phyloP scores from a whole-genome alignment of 2,113 vertebrate genomes.

The Thunnus thynnus region DNA sequence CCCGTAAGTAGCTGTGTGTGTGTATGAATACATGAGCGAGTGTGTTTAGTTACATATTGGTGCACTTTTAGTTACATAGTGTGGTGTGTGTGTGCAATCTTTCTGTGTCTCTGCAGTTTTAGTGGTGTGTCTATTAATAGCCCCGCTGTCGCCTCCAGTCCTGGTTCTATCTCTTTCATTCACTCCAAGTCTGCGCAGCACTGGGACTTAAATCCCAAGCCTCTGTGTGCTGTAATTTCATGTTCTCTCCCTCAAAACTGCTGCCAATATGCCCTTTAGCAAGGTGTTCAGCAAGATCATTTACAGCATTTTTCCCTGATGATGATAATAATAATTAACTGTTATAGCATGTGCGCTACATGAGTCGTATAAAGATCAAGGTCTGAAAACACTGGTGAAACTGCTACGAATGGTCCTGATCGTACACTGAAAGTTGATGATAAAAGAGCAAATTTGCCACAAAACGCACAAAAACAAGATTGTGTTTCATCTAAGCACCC shows the following conservation, averaged over 20 bases:
- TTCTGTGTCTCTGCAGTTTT: constrained; percentile 48
- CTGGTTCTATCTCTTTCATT: constrained; percentile 67
- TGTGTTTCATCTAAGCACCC: background rate
- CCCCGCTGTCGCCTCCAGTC: constrained; percentile 62
- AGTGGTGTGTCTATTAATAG: constrained; percentile 67
- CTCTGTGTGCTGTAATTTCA: constrained; percentile 72
- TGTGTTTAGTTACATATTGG: constrained; percentile 56
- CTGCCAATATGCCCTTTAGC: constrained; percentile 40
- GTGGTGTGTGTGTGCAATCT: constrained; percentile 13
- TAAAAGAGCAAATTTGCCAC: background rate
- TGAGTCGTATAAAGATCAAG: background rate
- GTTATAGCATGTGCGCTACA: background rate
- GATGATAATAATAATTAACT: background rate
- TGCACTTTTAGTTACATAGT: constrained; percentile 56
- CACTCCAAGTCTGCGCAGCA: constrained; percentile 53
- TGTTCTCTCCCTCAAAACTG: constrained; percentile 42
- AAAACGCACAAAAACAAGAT: background rate
- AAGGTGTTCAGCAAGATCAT: background rate
- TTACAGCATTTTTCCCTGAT: too few relatives aligned
- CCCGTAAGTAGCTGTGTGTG: constrained; percentile 88
- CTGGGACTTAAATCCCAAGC: constrained; percentile 72
- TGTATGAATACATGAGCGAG: constrained; percentile 12
- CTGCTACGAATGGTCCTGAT: background rate
- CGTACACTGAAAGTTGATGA: background rate
- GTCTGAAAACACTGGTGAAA: background rate